Percentiles rank a stretch among this genome's conserved stretches.
Conservation (phyloP, 2,888 invertebrate genomes). For the Maniola hyperantus region DNA sequence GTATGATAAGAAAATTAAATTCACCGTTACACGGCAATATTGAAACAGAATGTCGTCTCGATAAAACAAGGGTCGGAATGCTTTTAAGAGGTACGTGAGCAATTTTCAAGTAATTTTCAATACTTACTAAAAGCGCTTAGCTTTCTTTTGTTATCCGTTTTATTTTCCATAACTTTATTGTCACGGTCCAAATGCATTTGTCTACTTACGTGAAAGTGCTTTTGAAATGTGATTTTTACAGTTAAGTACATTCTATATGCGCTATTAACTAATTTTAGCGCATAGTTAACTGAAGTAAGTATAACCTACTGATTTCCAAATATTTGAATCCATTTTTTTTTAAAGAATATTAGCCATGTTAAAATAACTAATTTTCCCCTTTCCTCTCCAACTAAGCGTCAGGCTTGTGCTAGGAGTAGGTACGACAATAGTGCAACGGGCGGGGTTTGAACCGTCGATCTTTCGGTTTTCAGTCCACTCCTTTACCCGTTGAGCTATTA, state of each 20-base stretch:
- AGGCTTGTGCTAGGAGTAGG: too few species aligned
- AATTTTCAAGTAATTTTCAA: conserved; percentile 48
- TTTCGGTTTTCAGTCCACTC: too few species aligned
- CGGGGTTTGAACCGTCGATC: too few species aligned
- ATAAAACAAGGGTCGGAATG: conserved; percentile 52
- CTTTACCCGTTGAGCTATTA: too few species aligned
- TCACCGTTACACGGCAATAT: conserved; percentile 39
- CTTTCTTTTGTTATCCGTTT: conserved; percentile 32
- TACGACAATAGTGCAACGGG: too few species aligned
- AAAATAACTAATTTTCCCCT: too few species aligned
- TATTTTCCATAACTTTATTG: conserved; percentile 33
- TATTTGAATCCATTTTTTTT: too few species aligned
- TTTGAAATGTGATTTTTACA: conserved; percentile 5
- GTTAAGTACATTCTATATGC: background rate
- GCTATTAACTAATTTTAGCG: too few species aligned
- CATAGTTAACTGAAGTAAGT: too few species aligned
- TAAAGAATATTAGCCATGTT: too few species aligned
- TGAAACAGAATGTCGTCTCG: conserved; percentile 48
- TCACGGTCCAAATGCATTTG: conserved; percentile 30
- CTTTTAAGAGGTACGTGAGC: conserved; percentile 51
- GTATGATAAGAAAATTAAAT: conserved; percentile 43
- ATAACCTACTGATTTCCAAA: too few species aligned
- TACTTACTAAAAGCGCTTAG: conserved; percentile 42
- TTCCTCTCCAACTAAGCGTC: too few species aligned
- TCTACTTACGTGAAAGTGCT: conserved; percentile 10